These are phyloP conservation scores for Neolamprologus falcicula DNA, from an alignment of 2,113 vertebrate genomes.

Conservation along the genomic window DNA sequence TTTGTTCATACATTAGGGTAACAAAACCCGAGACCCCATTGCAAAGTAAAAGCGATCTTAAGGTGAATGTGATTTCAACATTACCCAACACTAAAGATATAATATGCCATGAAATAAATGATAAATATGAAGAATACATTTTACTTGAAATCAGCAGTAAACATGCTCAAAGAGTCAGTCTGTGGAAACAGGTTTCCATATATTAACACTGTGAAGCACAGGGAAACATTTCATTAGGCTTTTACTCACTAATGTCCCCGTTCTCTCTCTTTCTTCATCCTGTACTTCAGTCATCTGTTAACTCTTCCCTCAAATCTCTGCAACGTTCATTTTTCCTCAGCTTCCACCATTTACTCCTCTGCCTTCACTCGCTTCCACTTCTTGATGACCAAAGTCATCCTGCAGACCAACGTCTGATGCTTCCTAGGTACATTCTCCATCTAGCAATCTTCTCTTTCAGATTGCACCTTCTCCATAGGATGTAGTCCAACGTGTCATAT, in stretches of 20 bases:
- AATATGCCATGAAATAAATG: neutral
- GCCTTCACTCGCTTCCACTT: neutral
- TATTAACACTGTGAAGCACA: neutral
- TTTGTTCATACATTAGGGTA: neutral
- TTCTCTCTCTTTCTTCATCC: neutral
- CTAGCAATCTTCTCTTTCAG: neutral
- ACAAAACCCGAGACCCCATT: neutral
- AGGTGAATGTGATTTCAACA: neutral
- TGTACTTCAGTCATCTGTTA: neutral
- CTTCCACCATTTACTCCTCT: neutral
- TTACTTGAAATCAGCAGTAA: rapidly evolving
- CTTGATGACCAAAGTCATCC: neutral
- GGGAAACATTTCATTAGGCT: neutral
- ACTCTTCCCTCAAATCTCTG: neutral
- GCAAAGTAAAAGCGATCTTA: neutral
- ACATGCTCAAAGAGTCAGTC: neutral
- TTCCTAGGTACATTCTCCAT: neutral
- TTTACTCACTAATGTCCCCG: neutral
- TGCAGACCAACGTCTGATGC: neutral
- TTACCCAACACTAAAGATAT: neutral
- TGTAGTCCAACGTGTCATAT: neutral
- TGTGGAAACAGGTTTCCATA: neutral
- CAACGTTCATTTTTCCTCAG: neutral
- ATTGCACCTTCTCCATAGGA: neutral
- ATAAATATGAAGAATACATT: neutral